phyloP scores from a whole-genome alignment of 2,113 vertebrate species.

The Paracanthobrama guichenoti region DNA sequence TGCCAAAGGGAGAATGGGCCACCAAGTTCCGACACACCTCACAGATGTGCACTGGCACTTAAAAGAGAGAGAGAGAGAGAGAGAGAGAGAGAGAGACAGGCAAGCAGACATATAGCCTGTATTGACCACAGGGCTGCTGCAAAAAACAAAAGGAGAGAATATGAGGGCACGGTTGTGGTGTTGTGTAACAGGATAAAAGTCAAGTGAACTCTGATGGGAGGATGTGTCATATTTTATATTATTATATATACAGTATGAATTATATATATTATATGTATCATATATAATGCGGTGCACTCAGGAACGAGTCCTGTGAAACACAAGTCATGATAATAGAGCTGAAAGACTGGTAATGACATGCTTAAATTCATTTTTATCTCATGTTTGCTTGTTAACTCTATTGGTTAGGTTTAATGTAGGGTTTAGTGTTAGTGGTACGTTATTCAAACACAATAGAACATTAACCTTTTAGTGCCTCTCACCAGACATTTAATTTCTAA shows the following conservation, averaged over 20 bases:
- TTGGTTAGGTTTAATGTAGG: neutral
- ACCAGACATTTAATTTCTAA: too few species aligned
- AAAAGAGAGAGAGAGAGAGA: constrained; percentile 36
- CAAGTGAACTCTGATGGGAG: neutral
- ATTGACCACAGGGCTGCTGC: constrained; percentile 20
- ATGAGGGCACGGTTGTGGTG: neutral
- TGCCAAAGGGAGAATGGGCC: constrained; percentile 14
- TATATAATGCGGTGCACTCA: neutral
- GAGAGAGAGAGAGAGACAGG: constrained; percentile 4
- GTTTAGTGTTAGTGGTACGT: too few species aligned
- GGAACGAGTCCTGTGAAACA: neutral
- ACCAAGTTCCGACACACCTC: constrained; percentile 20
- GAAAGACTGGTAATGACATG: neutral
- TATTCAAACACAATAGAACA: too few species aligned
- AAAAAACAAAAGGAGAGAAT: constrained; percentile 10
- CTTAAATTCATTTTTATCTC: neutral
- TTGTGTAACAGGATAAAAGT: neutral
- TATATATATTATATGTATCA: too few species aligned
- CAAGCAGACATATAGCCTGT: constrained; percentile 23
- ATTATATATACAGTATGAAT: too few species aligned
- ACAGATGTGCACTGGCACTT: constrained; percentile 39
- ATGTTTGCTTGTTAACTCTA: neutral
- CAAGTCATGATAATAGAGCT: neutral
- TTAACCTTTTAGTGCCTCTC: too few species aligned
- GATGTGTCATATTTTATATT: neutral